A percentile compares a stretch with the other conserved stretches of the same genome.
Evolutionary conservation across 2,888 invertebrate genomes (phyloP).

Genomic region (Lasioglossum vierecki): DNA sequence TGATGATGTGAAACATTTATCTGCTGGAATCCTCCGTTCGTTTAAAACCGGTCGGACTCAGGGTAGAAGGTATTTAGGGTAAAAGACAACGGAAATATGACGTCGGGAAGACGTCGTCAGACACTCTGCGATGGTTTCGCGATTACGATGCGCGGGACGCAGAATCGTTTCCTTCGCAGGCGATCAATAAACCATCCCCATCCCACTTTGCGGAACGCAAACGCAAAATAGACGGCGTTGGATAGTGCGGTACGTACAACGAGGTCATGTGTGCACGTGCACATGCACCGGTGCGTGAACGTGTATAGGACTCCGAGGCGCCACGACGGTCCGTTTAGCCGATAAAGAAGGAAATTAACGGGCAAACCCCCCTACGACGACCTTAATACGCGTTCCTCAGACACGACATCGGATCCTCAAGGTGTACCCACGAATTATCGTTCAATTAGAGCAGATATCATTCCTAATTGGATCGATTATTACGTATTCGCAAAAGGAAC

Average conservation of each 20-base stretch:
- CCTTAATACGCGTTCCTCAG: slow-evolving; percentile 50
- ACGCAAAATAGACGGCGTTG: slow-evolving; percentile 68
- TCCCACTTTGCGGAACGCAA: slow-evolving; percentile 71
- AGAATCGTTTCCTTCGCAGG: slow-evolving; percentile 68
- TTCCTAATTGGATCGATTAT: slow-evolving; percentile 23
- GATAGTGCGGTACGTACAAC: slow-evolving; percentile 52
- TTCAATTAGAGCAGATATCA: slow-evolving; percentile 2
- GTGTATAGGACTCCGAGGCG: slow-evolving; percentile 48
- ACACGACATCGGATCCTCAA: slow-evolving; percentile 1
- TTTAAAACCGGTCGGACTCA: neutral
- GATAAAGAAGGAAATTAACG: slow-evolving; percentile 56
- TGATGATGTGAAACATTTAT: neutral
- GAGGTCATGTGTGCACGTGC: slow-evolving; percentile 51
- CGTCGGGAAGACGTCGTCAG: slow-evolving; percentile 8
- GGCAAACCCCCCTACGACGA: slow-evolving; percentile 35
- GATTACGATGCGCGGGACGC: slow-evolving; percentile 65
- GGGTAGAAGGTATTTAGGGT: neutral
- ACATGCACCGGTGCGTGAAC: slow-evolving; percentile 19
- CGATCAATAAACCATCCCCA: slow-evolving; percentile 76
- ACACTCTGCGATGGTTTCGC: slow-evolving; percentile 45
- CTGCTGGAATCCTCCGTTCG: neutral
- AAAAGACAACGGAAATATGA: neutral
- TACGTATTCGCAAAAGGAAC: neutral
- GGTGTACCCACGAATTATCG: slow-evolving; percentile 22
- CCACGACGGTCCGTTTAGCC: slow-evolving; percentile 36